Conservation (phyloP, 1,140 invertebrate genomes). For the Diabrotica undecimpunctata region DNA sequence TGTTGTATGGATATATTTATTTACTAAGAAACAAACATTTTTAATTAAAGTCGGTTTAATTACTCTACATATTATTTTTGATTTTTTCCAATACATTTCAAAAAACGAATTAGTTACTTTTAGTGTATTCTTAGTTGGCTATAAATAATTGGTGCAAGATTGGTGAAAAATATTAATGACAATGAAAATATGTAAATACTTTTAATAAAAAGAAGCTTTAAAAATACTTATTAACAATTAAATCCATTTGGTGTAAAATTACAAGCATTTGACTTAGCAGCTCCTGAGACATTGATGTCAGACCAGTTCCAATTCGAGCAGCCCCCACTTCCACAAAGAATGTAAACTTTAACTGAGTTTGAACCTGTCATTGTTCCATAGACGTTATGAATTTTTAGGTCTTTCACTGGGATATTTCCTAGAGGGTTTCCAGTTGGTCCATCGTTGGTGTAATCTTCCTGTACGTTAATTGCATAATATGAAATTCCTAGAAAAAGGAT, state of each 20-base stretch:
- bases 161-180: neutral
- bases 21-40: no score
- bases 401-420: constrained; percentile 26
- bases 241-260: neutral
- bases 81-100: no score
- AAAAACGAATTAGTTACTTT: no score
- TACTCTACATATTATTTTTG: no score
- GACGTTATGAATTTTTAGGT: constrained; percentile 11
- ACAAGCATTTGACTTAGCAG: constrained; percentile 14
- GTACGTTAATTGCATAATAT: constrained; percentile 24
- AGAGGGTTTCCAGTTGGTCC: constrained; percentile 20
- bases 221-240: no score
- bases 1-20: no score
- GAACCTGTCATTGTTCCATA: constrained; percentile 23
- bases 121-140: no score
- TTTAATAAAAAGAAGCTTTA: no score
- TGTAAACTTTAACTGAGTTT: constrained; percentile 19
- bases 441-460: constrained; percentile 27
- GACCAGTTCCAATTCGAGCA: constrained; percentile 25
- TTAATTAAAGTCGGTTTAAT: no score
- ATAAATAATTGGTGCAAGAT: no score
- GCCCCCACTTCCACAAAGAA: constrained; percentile 25
- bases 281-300: constrained; percentile 12
- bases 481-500: constrained; percentile 14
- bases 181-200: no score